A percentile compares a stretch with the other conserved stretches of the same genome.
Conservation (phyloP, 2,113 vertebrate species). For the Takifugu flavidus region DNA sequence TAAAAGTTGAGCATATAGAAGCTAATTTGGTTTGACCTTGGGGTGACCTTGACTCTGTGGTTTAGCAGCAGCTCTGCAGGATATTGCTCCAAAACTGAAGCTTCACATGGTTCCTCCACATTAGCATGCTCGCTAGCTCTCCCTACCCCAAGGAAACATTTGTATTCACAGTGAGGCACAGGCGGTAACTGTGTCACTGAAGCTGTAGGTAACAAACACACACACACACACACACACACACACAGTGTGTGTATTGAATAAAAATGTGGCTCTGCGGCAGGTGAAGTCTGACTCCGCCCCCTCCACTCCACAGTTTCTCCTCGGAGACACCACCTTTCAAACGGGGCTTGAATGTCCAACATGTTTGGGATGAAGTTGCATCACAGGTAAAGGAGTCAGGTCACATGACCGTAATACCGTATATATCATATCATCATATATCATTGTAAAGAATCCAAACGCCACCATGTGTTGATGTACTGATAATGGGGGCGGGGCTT, state of each 20-base stretch:
- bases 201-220: constrained; percentile 22
- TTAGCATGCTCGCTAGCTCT: background rate
- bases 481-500: no score
- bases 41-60: no score
- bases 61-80: no score
- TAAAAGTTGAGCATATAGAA: no score
- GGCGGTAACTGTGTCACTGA: constrained; percentile 21
- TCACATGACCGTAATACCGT: constrained; percentile 8
- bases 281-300: background rate
- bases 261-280: background rate
- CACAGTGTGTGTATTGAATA: background rate
- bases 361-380: no score
- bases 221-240: background rate
- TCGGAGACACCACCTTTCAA: background rate
- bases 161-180: constrained; percentile 45
- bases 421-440: constrained; percentile 1
- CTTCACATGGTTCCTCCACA: no score
- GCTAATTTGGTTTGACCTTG: no score
- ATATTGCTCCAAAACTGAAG: no score
- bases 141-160: constrained; percentile 28
- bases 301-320: background rate
- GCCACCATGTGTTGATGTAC: no score
- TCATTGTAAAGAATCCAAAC: no score
- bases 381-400: constrained; percentile 12
- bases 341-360: no score